Evolutionary conservation across 2,797 vertebrate genomes (phyloP), one percentile per base, ranked within the genome.

Genomic region (Eleutherodactylus coqui): DNA sequence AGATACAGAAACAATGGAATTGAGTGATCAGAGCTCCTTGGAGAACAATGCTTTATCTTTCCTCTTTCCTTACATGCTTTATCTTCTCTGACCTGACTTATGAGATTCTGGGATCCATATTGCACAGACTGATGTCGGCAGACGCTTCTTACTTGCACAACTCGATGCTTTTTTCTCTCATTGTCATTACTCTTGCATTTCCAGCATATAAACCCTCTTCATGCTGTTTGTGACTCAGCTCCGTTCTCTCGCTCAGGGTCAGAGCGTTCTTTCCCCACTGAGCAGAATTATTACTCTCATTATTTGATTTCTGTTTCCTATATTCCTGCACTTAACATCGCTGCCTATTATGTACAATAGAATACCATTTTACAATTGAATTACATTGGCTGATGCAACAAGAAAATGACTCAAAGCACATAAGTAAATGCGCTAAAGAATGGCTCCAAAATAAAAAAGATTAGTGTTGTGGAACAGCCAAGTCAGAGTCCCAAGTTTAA

Each of bases 181-280:
- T 10, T 34, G 19, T 79, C 11, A 27, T 75, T n/a, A n/a, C n/a
- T 38, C 51, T 75, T 73, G 38, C 38, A 19, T 64, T 79, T 79
- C 58, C 58, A 45, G n/a, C n/a, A 58, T 79, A 38, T 62, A 14
- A 10, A 6, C n/a, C 78, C 16, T 47, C 24, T 47, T 41, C n/a
- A 45, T 79, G 16, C 55, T 45, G 38, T 53, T 79, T 6, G 16
- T 47, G 38, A 43, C 78, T 58, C 51, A n/a, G 16, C 38, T 45
- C 41, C 19, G 47, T 43, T 64, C 13, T 64, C 58, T 24, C 24
- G 29, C 14, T 43, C 14, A 62, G 55, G 38, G 34, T 60, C 55
- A 8, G 36, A 60, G 41, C 24, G 45, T 62, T 64, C 55, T 41
- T 62, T 62, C 58, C 36, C 29, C 38, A 9, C 11, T 36, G 10